These are phyloP conservation scores for Alviniconcha strummeri DNA, from an alignment of 2,888 invertebrate genomes.

Conservation along the genomic window DNA sequence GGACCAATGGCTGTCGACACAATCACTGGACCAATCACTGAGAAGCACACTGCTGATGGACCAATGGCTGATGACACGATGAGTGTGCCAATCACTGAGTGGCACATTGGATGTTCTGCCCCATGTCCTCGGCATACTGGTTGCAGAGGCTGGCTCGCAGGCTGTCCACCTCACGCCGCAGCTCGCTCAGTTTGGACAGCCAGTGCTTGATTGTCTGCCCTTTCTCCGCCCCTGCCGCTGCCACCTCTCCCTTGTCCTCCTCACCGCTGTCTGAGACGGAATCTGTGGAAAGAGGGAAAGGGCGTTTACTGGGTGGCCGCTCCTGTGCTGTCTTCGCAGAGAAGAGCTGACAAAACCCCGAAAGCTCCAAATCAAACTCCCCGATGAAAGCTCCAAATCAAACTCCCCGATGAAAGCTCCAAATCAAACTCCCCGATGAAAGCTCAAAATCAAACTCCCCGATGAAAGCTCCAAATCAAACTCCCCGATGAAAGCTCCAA, in stretches of 20 bases:
- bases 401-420: too few relatives aligned
- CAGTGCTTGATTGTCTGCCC: conserved; percentile 59
- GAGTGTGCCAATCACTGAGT: conserved; percentile 50
- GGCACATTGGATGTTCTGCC: conserved; percentile 66
- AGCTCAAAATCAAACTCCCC: not conserved
- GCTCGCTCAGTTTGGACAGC: conserved; percentile 56
- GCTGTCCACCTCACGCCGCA: conserved; percentile 63
- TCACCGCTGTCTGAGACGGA: conserved; percentile 34
- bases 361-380: not conserved
- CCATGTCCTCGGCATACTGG: conserved; percentile 69
- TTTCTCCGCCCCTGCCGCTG: conserved; percentile 38
- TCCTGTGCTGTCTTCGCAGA: too few relatives aligned
- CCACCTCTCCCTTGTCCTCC: conserved; percentile 32
- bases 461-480: not conserved
- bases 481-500: not conserved
- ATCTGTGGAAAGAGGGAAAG: conserved; percentile 29
- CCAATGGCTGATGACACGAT: too few relatives aligned
- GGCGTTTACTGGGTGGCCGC: too few relatives aligned
- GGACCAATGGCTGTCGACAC: too few relatives aligned
- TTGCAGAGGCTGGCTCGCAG: conserved; percentile 66
- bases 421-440: not conserved
- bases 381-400: not conserved
- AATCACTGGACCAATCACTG: too few relatives aligned
- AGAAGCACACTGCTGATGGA: too few relatives aligned
- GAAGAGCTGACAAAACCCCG: too few relatives aligned